These are phyloP conservation scores for Catharus fuscescens DNA, from an alignment of 2,113 vertebrate species.

Conservation along the genomic window DNA sequence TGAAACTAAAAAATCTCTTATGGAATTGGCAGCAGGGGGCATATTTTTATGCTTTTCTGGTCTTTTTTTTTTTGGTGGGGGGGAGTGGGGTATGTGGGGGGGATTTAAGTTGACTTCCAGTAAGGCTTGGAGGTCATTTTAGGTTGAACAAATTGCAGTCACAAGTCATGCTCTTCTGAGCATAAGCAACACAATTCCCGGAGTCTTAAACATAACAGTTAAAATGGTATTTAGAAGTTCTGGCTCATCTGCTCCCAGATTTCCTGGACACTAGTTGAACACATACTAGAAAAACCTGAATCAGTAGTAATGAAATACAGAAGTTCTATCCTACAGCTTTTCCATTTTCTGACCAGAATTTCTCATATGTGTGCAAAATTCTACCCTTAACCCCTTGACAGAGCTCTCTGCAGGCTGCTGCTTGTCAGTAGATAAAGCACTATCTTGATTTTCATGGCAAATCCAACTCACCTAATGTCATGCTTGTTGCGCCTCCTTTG, in stretches of 20 bases:
- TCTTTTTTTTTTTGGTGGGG: neutral
- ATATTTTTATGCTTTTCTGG: neutral
- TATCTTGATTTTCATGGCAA: neutral
- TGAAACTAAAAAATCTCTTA: slow-evolving; percentile 27
- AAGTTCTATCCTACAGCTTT: neutral
- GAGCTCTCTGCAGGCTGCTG: neutral
- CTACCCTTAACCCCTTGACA: neutral
- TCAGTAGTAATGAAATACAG: neutral
- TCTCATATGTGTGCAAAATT: neutral
- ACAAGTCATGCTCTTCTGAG: slow-evolving; percentile 30
- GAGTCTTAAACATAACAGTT: slow-evolving; percentile 13
- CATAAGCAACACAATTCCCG: neutral
- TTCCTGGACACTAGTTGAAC: slow-evolving; percentile 18
- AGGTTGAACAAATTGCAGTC: slow-evolving; percentile 37
- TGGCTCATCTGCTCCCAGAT: neutral
- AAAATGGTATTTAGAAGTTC: neutral
- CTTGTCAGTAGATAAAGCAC: neutral
- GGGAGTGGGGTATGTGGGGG: too few relatives aligned
- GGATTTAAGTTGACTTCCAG: neutral
- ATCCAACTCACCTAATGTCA: neutral
- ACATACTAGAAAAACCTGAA: neutral
- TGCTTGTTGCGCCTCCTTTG: neutral
- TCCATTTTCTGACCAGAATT: neutral
- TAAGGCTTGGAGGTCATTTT: slow-evolving; percentile 9
- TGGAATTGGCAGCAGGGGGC: neutral